A percentile compares a stretch with the other conserved stretches of the same genome.
These are phyloP conservation scores for Conops quadrifasciatus DNA, from an alignment of 2,888 invertebrate species.

Conservation along the genomic window DNA sequence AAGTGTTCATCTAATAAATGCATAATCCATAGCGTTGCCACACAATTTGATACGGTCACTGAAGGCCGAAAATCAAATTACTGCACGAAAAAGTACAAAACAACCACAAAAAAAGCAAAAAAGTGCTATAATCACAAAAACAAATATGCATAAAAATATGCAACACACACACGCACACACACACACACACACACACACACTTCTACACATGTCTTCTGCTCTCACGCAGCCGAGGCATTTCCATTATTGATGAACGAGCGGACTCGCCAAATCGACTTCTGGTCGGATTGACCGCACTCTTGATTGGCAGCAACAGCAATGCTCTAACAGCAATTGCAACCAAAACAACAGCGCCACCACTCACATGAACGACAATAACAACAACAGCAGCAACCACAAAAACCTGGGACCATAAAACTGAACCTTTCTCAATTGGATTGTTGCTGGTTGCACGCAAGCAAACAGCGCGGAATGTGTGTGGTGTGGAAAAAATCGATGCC, in stretches of 20 bases:
- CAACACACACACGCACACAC: neutral
- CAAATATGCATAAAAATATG: neutral
- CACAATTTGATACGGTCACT: no score
- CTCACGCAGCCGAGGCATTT: neutral
- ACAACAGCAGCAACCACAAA: neutral
- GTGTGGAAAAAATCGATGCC: no score
- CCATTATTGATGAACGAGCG: neutral
- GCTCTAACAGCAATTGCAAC: neutral
- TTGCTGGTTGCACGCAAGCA: no score
- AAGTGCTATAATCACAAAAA: neutral
- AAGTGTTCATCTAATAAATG: no score
- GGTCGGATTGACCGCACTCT: slow-evolving; percentile 9
- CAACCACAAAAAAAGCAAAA: slow-evolving; percentile 4
- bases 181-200: neutral
- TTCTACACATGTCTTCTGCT: neutral
- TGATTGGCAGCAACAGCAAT: slow-evolving; percentile 6
- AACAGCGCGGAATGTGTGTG: no score
- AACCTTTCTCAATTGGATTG: no score
- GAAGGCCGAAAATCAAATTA: no score
- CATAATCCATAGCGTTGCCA: no score
- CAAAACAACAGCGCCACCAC: neutral
- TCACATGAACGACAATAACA: neutral
- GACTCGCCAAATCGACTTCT: slow-evolving; percentile 11
- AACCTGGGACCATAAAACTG: neutral
- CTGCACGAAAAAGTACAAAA: neutral